Evolutionary conservation across 2,888 invertebrate species (phyloP).

Genomic region (Nysson spinosus): DNA sequence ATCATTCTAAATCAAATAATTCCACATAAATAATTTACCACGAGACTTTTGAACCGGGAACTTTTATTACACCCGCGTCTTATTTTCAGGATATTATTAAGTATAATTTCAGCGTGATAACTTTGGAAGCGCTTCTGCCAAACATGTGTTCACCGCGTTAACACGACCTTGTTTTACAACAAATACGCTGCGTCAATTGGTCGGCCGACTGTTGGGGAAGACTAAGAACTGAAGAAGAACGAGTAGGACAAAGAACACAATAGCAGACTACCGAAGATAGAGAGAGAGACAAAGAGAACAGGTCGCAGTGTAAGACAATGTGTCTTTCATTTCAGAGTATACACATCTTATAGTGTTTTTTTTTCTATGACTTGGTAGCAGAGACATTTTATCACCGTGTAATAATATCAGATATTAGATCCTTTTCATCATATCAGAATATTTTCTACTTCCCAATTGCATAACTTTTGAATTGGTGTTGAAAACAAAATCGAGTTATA

Average conservation of each 20-base stretch:
- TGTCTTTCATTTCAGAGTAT: constrained; percentile 11
- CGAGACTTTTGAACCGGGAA: neutral
- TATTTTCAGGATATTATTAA: too few species aligned
- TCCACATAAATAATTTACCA: neutral
- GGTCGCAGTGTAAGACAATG: constrained; percentile 2
- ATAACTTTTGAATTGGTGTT: too few species aligned
- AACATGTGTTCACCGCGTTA: constrained; percentile 1
- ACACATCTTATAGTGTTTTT: neutral
- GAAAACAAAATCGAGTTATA: too few species aligned
- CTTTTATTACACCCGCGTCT: too few species aligned
- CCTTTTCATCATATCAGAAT: too few species aligned
- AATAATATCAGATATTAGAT: too few species aligned
- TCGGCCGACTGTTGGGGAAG: constrained; percentile 1
- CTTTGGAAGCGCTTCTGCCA: neutral
- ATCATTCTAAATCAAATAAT: neutral
- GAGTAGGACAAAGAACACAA: constrained; percentile 5
- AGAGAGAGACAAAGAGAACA: constrained; percentile 11
- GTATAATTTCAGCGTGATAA: neutral
- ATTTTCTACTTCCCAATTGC: too few species aligned
- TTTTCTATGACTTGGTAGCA: too few species aligned
- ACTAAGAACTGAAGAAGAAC: constrained; percentile 5
- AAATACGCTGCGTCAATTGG: constrained; percentile 22
- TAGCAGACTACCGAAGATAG: neutral
- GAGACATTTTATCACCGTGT: constrained; percentile 10
- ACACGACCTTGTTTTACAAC: constrained; percentile 16